Evolutionary conservation across 2,113 vertebrate species (phyloP).

Genomic region (Garra rufa): DNA sequence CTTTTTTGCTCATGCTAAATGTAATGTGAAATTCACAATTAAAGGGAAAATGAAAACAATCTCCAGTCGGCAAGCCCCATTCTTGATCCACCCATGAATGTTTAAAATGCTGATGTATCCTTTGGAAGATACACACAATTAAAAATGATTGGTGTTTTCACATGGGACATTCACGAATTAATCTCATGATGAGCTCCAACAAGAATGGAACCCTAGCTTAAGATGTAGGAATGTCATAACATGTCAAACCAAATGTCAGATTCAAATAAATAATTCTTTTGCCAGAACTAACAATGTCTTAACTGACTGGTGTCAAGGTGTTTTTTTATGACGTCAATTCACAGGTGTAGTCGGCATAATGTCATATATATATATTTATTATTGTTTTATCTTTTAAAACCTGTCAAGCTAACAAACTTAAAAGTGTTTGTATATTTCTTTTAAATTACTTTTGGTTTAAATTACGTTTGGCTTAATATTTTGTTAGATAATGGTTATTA

Average conservation of each 20-base stretch:
- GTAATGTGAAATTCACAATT: conserved; percentile 3
- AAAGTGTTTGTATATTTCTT: not conserved
- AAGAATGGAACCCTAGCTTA: not conserved
- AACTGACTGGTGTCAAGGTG: not conserved
- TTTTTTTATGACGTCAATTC: not conserved
- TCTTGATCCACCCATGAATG: not conserved
- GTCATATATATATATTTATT: too few relatives aligned
- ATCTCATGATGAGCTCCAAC: not conserved
- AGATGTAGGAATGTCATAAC: not conserved
- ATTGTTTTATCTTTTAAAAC: not conserved
- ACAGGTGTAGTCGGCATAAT: not conserved
- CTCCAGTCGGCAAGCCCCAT: not conserved
- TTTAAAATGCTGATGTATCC: too few relatives aligned
- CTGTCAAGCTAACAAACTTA: not conserved
- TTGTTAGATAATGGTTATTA: too few relatives aligned
- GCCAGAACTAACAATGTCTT: not conserved
- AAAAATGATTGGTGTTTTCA: not conserved
- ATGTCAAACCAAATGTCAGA: not conserved
- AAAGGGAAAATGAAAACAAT: conserved; percentile 9
- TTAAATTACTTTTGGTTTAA: not conserved
- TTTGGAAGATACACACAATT: not conserved
- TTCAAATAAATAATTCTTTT: not conserved
- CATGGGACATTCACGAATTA: not conserved
- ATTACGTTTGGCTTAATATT: not conserved
- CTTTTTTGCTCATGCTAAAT: not conserved